phyloP scores from a whole-genome alignment of 2,797 vertebrate genomes.

The Syndactyla subalaris region DNA sequence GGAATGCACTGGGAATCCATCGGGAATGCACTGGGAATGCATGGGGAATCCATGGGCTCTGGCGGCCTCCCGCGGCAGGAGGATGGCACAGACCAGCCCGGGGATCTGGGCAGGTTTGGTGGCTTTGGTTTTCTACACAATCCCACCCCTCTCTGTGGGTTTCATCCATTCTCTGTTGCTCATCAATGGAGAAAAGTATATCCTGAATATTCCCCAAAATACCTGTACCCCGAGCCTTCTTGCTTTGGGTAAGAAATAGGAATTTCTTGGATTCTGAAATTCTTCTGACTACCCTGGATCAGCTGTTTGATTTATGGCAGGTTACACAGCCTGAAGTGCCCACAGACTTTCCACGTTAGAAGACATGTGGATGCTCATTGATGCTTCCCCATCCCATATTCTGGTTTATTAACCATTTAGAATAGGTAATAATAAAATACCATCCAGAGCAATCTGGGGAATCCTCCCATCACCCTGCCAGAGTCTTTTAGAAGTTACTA shows the following conservation, averaged over 20 bases:
- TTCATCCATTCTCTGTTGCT: neutral
- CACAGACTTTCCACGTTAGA: neutral
- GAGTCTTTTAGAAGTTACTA: neutral
- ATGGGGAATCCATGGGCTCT: rapidly evolving
- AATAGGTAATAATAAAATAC: neutral
- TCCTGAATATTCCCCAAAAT: neutral
- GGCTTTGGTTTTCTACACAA: neutral
- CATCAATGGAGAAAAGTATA: no score
- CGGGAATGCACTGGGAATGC: rapidly evolving
- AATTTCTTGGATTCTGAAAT: neutral
- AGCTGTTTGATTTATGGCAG: neutral
- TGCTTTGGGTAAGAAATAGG: neutral
- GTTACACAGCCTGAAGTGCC: neutral
- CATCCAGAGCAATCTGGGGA: neutral
- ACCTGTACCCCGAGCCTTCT: neutral
- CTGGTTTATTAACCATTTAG: no score
- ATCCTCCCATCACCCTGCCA: neutral
- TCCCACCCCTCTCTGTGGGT: rapidly evolving
- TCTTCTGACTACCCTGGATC: neutral
- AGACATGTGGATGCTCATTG: neutral
- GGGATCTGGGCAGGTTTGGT: neutral
- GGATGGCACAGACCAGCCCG: neutral
- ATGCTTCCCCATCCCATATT: neutral
- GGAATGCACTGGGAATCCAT: rapidly evolving
- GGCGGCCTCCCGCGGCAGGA: constrained; percentile 26